Base-by-base conservation (phyloP, 1,140 invertebrate species). In the Hyposmocoma kahamanoa region DNA sequence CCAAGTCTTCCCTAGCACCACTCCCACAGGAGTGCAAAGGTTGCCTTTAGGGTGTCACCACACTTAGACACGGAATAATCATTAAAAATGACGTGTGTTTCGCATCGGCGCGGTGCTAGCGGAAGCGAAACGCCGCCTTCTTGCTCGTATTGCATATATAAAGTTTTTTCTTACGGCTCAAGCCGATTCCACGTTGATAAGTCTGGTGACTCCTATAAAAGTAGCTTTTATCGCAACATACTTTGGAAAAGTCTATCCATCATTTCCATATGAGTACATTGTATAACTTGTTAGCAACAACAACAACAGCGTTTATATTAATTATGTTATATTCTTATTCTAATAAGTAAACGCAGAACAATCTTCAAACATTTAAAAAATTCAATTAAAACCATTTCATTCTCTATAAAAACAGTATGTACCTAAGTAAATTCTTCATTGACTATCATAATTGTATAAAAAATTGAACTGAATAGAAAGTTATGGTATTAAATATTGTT, bases 221-320 rank as follows among this genome's bases (percentile, higher is more conserved):
- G n/a, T n/a, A n/a, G 18, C 20, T 10, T 26, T 50, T 50, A 43
- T 42, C 41, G 41, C 26, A 18, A 48, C 19, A 36, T 22, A 22
- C 50, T 42, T 20, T 17, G 39, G 30, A 53, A 53, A 34, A 28
- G 63, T 46, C 55, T 50, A 44, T 46, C 54, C 47, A 53, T 48
- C 59, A 50, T 58, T 55, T 63, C 52, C 56, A 59, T 67, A 77
- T 64, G 66, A 73, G 60, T 77, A 76, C 51, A 77, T 67, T 78
- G 72, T 80, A 81, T 77, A 84, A 82, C 71, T 82, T 63, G 74
- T 70, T 77, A 84, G 78, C 78, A 63, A 78, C 72, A 78, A 78
- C 72, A 78, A 73, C 74, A 78, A 78, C 73, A 68, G 62, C 62
- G 32, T 61, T 82, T 82, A 81, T 78, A 82, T 67, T 81, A 67